Base-by-base conservation (phyloP, 2,888 invertebrate species). In the Lasioglossum morio region DNA sequence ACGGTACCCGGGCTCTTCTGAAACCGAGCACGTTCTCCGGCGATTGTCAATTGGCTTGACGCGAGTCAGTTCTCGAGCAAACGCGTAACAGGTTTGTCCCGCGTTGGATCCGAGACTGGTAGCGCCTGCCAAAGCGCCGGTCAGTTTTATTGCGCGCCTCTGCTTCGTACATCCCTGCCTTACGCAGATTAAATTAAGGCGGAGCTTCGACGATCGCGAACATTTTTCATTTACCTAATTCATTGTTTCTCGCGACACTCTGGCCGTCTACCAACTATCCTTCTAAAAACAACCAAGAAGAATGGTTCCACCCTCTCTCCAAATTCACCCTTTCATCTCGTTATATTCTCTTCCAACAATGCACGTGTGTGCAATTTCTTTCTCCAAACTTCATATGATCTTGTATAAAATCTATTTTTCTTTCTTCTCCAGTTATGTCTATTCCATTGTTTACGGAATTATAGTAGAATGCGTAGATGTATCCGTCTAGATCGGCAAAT, bases 71-170 rank as follows among this genome's bases (percentile, higher is more conserved):
- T 72, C 63, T 34, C 72, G 30, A 57, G 46, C 72, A 43, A 84
- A 72, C 79, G 79, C 75, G 84, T 87, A 84, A 89, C 89, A 89
- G 84, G 88, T 90, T 77, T 82, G 86, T 79, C 46, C 82, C 91
- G 85, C 88, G 87, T 87, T 86, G 74, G 79, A 88, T 84, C 91
- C 85, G 85, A 89, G 89, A 93, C 94, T 94, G 90, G 91, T 92
- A 87, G 91, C 87, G 87, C 86, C 90, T 86, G 87, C 86, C 85
- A 90, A 91, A 89, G 93, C 93, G 93, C 93, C 91, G 89, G 91
- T 92, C 93, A 88, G 92, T 92, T 93, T 92, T 91, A 92, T 73
- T 92, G 91, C 89, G 92, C 91, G 82, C 89, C 90, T 84, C 90
- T 87, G 40, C 90, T 91, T 88, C 85, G 80, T 87, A 86, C 87